Conservation (phyloP, 92 coral and sea anemone genomes). For the Metridium senile region DNA sequence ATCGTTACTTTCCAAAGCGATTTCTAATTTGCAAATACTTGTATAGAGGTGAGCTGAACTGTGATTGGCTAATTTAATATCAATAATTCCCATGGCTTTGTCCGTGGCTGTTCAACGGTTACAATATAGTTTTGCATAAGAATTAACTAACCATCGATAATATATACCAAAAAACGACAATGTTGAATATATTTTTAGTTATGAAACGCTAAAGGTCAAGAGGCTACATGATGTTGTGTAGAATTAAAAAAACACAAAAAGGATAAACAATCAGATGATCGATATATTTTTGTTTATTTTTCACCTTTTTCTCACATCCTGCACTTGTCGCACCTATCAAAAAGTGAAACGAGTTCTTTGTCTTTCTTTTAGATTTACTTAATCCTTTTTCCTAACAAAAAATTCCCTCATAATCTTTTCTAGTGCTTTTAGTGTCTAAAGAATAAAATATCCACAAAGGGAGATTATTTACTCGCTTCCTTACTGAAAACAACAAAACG, state of each 20-base stretch:
- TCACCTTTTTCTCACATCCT: background rate
- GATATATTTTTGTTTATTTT: no score
- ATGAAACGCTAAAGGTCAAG: background rate
- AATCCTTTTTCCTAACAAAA: background rate
- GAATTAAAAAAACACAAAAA: background rate
- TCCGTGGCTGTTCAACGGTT: constrained; percentile 24
- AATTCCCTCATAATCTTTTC: background rate
- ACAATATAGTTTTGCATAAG: constrained; percentile 6
- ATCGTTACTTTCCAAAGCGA: constrained; percentile 32
- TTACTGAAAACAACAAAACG: background rate
- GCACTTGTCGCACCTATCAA: background rate
- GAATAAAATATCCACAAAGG: background rate
- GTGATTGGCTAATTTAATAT: constrained; percentile 27
- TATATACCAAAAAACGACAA: background rate
- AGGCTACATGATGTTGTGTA: background rate
- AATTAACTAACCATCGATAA: background rate
- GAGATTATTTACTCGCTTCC: background rate
- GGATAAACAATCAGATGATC: no score
- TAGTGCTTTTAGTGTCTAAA: background rate
- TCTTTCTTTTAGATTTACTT: background rate
- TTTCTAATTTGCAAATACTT: constrained; percentile 32
- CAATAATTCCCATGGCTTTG: constrained; percentile 18
- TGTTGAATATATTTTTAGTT: background rate
- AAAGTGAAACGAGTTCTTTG: background rate
- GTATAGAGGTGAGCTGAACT: background rate